Percentiles rank a stretch among this genome's conserved stretches.
These are phyloP conservation scores for Belgica antarctica DNA, from an alignment of 2,888 invertebrate genomes.

Conservation along the genomic window DNA sequence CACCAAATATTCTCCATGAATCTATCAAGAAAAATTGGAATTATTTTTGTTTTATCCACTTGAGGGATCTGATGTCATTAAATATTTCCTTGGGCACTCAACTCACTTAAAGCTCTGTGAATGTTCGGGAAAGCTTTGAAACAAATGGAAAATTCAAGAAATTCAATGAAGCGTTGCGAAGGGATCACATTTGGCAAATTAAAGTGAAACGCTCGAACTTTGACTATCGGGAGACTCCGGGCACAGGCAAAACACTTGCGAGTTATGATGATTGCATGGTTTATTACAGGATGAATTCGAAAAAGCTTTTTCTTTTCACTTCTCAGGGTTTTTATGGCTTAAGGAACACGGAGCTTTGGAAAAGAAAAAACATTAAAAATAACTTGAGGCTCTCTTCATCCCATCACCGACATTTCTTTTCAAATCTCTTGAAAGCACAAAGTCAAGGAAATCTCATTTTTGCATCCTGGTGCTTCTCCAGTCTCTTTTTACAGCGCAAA, in stretches of 20 bases:
- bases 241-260: not conserved
- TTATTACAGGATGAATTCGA: constrained; percentile 6
- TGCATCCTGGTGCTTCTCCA: too few species aligned
- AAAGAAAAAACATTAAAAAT: not conserved
- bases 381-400: not conserved
- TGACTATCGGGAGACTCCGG: too few species aligned
- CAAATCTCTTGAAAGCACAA: too few species aligned
- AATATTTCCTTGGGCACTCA: too few species aligned
- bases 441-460: not conserved
- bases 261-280: not conserved
- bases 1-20: too few species aligned
- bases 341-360: not conserved
- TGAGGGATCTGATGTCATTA: too few species aligned
- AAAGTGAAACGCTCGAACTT: not conserved
- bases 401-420: too few species aligned
- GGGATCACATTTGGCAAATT: not conserved
- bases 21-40: too few species aligned
- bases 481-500: not conserved
- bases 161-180: constrained; percentile 3
- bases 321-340: not conserved
- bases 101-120: too few species aligned
- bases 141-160: constrained; percentile 16
- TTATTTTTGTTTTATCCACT: too few species aligned
- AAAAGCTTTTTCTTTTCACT: not conserved
- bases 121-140: not conserved